Percentiles rank a stretch among this genome's conserved stretches.
These are phyloP conservation scores for Orthonychiurus folsomi DNA, from an alignment of 2,888 invertebrate genomes.

Conservation along the genomic window DNA sequence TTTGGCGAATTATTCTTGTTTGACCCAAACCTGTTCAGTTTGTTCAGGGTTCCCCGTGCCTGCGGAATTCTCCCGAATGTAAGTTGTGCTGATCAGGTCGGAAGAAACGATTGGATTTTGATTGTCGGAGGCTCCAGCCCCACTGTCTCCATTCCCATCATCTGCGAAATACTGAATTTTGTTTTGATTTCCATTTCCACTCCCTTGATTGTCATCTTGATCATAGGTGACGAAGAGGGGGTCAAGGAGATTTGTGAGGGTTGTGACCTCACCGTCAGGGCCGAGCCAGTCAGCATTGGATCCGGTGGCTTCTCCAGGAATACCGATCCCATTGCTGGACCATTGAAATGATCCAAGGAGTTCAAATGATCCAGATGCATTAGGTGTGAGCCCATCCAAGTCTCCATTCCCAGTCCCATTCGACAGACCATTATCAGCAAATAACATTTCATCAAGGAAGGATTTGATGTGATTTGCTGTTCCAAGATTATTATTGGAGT, in stretches of 20 bases:
- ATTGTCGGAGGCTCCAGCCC: neutral
- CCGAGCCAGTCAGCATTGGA: conserved; percentile 14
- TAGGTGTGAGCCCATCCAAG: neutral
- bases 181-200: neutral
- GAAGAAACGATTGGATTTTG: conserved; percentile 17
- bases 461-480: conserved; percentile 20
- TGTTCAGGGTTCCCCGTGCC: neutral
- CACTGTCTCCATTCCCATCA: neutral
- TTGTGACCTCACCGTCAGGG: conserved; percentile 35
- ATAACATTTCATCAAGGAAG: conserved; percentile 38
- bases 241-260: conserved; percentile 38
- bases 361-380: conserved; percentile 21
- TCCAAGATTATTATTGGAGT: conserved; percentile 33
- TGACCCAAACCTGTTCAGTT: conserved; percentile 13
- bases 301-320: conserved; percentile 18
- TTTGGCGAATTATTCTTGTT: conserved; percentile 6
- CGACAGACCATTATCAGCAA: conserved; percentile 17
- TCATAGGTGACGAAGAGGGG: conserved; percentile 39
- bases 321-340: conserved; percentile 14
- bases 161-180: conserved; percentile 3
- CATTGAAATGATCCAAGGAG: conserved; percentile 34
- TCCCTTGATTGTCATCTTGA: neutral
- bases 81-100: conserved; percentile 25
- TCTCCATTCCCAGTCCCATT: conserved; percentile 15
- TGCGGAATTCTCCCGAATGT: conserved; percentile 10